Evolutionary conservation across 2,797 vertebrate species (phyloP).

Genomic region (Sebastes matsubarae): DNA sequence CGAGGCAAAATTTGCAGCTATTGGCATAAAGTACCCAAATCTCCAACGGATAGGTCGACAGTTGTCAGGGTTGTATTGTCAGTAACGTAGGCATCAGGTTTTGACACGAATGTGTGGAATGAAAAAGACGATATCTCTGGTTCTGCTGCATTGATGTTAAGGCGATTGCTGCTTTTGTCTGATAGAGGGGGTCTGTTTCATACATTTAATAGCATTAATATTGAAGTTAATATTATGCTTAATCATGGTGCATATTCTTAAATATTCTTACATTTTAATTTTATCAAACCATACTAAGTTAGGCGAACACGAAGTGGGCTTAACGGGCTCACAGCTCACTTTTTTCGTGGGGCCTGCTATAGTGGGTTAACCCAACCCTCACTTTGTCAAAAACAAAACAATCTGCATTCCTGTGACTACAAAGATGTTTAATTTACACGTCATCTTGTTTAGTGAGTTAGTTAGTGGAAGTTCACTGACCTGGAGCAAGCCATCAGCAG

Average conservation of each 20-base stretch:
- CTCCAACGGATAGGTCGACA: neutral
- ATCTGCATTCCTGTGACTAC: slow-evolving; percentile 10
- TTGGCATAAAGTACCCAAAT: neutral
- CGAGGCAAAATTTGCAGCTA: neutral
- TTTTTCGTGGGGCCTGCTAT: neutral
- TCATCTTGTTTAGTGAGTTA: slow-evolving; percentile 1
- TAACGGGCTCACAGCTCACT: neutral
- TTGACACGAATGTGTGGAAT: neutral
- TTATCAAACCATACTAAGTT: neutral
- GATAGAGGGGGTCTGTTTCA: neutral
- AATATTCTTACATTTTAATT: neutral
- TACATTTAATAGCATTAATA: neutral
- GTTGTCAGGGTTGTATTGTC: neutral
- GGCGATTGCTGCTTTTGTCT: neutral
- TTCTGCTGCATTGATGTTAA: neutral
- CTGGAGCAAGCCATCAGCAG: slow-evolving; percentile 21
- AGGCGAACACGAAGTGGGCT: neutral
- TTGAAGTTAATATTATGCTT: neutral
- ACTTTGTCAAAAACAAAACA: slow-evolving; percentile 3
- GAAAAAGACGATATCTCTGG: neutral
- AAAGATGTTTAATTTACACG: neutral
- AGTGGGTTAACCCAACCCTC: neutral
- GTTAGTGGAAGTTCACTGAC: slow-evolving; percentile 31
- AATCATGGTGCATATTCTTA: neutral
- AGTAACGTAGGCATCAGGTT: neutral